Evolutionary conservation across 2,113 vertebrate species (phyloP), one percentile per base, ranked within the genome.

Genomic region (Eudyptes chrysolophus): DNA sequence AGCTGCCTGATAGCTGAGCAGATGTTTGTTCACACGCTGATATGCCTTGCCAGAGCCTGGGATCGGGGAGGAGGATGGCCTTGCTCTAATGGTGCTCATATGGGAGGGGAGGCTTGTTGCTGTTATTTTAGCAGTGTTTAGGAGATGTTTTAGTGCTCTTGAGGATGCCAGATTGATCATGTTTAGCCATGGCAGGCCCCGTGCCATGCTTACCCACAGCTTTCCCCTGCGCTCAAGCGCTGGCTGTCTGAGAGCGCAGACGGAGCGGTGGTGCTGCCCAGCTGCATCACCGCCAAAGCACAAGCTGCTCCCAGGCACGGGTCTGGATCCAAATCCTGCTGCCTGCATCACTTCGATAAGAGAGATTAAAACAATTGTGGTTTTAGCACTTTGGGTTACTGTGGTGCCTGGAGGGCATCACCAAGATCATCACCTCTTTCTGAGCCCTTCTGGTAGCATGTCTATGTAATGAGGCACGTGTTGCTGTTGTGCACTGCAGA

Each of bases 401-500:
- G 18, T 29, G 46, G 25, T 42, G 46, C 61, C 68, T 55, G 40
- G 40, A 51, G n/a, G 61, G 27, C 26, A 32, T 16, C 7, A 5
- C 48, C 0, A 3, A 38, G 58, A 32, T 69, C 26, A 8, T 66
- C 0, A 0, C 30, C 34, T 44, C 30, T 55, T 42, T 57, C 57
- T 78, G 52, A 26, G 74, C 38, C 52, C 64, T 60, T 64, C 57
- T 48, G 44, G 15, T 40, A 30, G 24, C 4, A 0, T 1, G 2
- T 19, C 60, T 10, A 0, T 75, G 38, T 18, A 5, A 21, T 1
- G 20, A 74, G 86, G 62, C 54, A 70, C 38, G 5, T 25, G 76
- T 90, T 89, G 88, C 70, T 88, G 54, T 12, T 66, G 62, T 84
- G 93, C 82, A 24, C 95, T 85, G 90, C 87, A 83, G 89, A 57